phyloP scores from a whole-genome alignment of 2,113 vertebrate genomes.

The Protomyctophum bolini region DNA sequence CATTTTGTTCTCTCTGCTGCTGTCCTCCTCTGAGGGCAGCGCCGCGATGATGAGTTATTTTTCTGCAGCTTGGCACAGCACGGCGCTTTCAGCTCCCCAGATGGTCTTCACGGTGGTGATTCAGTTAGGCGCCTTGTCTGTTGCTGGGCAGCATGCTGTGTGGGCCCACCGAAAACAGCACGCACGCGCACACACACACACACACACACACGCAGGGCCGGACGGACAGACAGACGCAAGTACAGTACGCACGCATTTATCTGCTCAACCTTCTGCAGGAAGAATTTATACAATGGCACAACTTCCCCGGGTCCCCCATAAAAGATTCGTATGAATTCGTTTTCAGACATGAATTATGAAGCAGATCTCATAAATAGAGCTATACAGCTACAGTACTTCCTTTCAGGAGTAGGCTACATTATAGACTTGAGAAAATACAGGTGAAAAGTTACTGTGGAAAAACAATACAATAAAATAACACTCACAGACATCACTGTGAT shows the following conservation, averaged over 20 bases:
- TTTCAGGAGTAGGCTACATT: no score
- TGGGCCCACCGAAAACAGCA: constrained; percentile 51
- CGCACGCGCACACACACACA: constrained; percentile 6
- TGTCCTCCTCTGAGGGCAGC: constrained; percentile 51
- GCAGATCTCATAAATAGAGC: no score
- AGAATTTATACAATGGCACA: no score
- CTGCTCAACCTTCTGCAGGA: no score
- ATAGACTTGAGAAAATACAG: no score
- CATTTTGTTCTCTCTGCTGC: constrained; percentile 42
- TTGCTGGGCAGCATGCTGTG: constrained; percentile 67
- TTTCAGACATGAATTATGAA: constrained; percentile 12
- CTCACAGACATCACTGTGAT: not conserved
- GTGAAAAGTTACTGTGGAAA: not conserved
- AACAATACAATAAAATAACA: not conserved
- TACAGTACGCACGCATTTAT: no score
- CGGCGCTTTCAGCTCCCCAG: constrained; percentile 69
- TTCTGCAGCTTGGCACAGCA: constrained; percentile 66
- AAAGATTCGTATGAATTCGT: constrained; percentile 37
- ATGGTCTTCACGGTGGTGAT: constrained; percentile 74
- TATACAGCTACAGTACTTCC: no score
- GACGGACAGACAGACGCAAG: not conserved
- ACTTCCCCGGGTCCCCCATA: not conserved
- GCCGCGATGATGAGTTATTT: constrained; percentile 57
- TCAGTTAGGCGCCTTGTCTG: constrained; percentile 70
- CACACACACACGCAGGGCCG: constrained; percentile 11